phyloP scores from a whole-genome alignment of 2,888 invertebrate genomes.

The Nycteola revayana region DNA sequence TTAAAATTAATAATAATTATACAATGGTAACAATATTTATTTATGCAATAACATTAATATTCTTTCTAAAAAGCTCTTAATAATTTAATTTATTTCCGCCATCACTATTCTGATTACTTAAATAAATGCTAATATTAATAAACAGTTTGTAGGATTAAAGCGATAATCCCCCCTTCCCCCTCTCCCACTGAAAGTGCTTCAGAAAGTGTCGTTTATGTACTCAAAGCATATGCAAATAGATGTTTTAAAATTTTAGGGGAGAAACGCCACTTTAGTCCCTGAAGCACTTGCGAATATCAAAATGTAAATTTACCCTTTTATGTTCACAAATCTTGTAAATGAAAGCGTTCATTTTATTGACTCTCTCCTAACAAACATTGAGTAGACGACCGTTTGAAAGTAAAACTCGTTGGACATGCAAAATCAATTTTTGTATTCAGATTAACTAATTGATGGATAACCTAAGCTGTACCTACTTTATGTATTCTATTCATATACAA shows the following conservation, averaged over 20 bases:
- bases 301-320: constrained; percentile 82
- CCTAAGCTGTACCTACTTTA: too few species aligned
- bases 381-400: constrained; percentile 34
- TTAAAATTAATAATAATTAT: too few species aligned
- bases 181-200: constrained; percentile 59
- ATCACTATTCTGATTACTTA: too few species aligned
- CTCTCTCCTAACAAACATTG: constrained; percentile 55
- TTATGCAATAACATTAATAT: too few species aligned
- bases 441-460: too few species aligned
- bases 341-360: constrained; percentile 77
- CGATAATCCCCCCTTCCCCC: constrained; percentile 27
- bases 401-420: constrained; percentile 28
- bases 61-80: too few species aligned
- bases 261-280: constrained; percentile 76
- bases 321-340: constrained; percentile 81
- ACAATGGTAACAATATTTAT: too few species aligned
- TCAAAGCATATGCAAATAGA: constrained; percentile 81
- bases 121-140: constrained; percentile 7
- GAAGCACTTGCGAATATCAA: constrained; percentile 79
- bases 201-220: constrained; percentile 81
- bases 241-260: constrained; percentile 82
- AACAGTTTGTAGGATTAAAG: constrained; percentile 28
- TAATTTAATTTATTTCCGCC: too few species aligned
- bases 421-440: constrained; percentile 25
- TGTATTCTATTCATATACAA: too few species aligned